Evolutionary conservation across 1,140 invertebrate genomes (phyloP), one percentile per base, ranked within the genome.

Genomic region (Matsumurasca onukii): DNA sequence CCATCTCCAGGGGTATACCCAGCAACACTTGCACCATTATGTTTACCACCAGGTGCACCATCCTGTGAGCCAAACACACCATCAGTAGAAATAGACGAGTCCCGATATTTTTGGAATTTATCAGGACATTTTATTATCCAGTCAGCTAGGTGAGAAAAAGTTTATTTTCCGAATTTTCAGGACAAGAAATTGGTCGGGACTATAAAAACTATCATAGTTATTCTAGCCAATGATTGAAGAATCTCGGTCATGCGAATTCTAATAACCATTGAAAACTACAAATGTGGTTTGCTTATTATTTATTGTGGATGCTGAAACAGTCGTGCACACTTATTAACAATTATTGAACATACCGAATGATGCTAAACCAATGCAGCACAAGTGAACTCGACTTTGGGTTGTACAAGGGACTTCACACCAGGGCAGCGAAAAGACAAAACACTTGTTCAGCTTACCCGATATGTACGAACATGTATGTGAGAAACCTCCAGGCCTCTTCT

Each of bases 381-480:
- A n/a, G n/a, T n/a, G n/a, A n/a, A n/a, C n/a, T n/a, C n/a, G n/a
- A n/a, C n/a, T n/a, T n/a, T n/a, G n/a, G n/a, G n/a, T n/a, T n/a
- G n/a, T n/a, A n/a, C n/a, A n/a, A n/a, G n/a, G n/a, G n/a, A n/a
- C n/a, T n/a, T n/a, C n/a, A n/a, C n/a, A n/a, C n/a, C n/a, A n/a
- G n/a, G n/a, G n/a, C n/a, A n/a, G n/a, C n/a, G n/a, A n/a, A n/a
- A n/a, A n/a, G n/a, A n/a, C n/a, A n/a, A n/a, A n/a, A n/a, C n/a
- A n/a, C n/a, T n/a, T n/a, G n/a, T n/a, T n/a, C n/a, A n/a, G n/a
- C 86, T 84, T 78, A 91, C 91, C 95, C 95, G 68, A 95, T 90
- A 80, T 98, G 97, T 34, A 99, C 95, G 77, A 98, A 90, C 93
- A 98, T 98, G 78, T 99, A 99, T 1, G 93, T 92, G 9, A 98